phyloP scores from a whole-genome alignment of 1,140 invertebrate genomes.

The Drosophila tani region DNA sequence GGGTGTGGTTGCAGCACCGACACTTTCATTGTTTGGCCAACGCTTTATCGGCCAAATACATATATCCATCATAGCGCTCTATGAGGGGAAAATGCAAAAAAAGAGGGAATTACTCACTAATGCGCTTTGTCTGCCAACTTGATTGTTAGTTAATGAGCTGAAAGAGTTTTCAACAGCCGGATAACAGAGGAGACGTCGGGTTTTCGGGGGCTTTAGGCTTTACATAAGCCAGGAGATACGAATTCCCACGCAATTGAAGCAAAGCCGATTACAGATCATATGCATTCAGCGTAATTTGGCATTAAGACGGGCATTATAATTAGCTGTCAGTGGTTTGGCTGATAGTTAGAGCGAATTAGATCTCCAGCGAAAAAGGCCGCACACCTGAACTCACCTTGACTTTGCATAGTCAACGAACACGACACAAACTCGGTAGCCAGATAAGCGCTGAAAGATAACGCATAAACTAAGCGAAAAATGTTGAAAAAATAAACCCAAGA shows the following conservation, averaged over 20 bases:
- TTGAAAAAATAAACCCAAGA: constrained; percentile 41
- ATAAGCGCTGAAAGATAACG: constrained; percentile 70
- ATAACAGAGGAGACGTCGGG: constrained; percentile 10
- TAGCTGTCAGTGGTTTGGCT: constrained; percentile 58
- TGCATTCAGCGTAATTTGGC: constrained; percentile 68
- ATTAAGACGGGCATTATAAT: constrained; percentile 71
- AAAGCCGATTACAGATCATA: constrained; percentile 64
- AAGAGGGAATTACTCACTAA: constrained; percentile 68
- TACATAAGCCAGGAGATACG: constrained; percentile 52
- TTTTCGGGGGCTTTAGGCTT: constrained; percentile 17
- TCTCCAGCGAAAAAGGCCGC: constrained; percentile 5
- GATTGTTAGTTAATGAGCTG: constrained; percentile 72
- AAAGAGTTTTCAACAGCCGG: constrained; percentile 33
- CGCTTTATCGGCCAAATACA: constrained; percentile 58
- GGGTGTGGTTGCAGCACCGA: constrained; percentile 64
- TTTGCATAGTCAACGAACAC: constrained; percentile 55
- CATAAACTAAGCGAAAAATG: constrained; percentile 55
- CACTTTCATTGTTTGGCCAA: constrained; percentile 71
- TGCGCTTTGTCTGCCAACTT: constrained; percentile 69
- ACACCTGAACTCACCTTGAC: constrained; percentile 69
- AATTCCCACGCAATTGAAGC: constrained; percentile 71
- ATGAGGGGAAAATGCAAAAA: constrained; percentile 38
- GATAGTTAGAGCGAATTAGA: constrained; percentile 46
- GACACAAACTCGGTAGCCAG: constrained; percentile 59
- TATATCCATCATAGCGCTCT: constrained; percentile 17